A percentile compares a stretch with the other conserved stretches of the same genome.
Evolutionary conservation across 2,113 vertebrate genomes (phyloP).

Genomic region (Scomber japonicus): DNA sequence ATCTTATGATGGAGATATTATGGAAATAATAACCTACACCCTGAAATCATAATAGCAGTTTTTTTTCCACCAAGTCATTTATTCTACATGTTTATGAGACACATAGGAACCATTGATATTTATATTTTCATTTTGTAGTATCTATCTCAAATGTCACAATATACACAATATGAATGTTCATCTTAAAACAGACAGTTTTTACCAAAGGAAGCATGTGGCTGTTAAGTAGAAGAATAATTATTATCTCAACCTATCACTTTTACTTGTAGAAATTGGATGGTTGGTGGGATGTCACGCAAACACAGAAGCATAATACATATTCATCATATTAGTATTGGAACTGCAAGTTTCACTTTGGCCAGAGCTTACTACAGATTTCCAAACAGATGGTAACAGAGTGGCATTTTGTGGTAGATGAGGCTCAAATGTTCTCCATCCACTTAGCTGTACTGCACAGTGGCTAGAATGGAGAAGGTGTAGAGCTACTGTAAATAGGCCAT

Average conservation of each 20-base stretch:
- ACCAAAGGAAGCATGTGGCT: not conserved
- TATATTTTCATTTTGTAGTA: not conserved
- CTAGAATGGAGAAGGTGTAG: constrained; percentile 43
- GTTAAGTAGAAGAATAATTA: not conserved
- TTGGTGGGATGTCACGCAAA: not conserved
- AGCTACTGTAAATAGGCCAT: constrained; percentile 75
- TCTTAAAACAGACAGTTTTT: not conserved
- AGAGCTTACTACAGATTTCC: constrained; percentile 18
- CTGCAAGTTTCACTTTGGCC: not conserved
- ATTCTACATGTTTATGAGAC: not conserved
- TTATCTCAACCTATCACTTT: not conserved
- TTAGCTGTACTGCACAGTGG: constrained; percentile 2
- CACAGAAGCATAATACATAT: not conserved
- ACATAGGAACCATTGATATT: not conserved
- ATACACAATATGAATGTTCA: not conserved
- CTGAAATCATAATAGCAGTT: constrained; percentile 5
- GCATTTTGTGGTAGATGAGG: constrained; percentile 20
- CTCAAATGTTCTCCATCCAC: constrained; percentile 17
- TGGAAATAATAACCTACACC: constrained; percentile 22
- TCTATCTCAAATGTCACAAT: not conserved
- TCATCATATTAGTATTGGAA: constrained; percentile 1
- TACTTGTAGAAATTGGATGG: too few relatives aligned
- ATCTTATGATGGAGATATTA: constrained; percentile 52
- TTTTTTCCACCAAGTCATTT: constrained; percentile 8
- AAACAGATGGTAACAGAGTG: constrained; percentile 36